Percentiles rank a stretch among this genome's conserved stretches.
These are phyloP conservation scores for Acromyrmex charruanus DNA, from an alignment of 1,140 invertebrate species.

Conservation along the genomic window DNA sequence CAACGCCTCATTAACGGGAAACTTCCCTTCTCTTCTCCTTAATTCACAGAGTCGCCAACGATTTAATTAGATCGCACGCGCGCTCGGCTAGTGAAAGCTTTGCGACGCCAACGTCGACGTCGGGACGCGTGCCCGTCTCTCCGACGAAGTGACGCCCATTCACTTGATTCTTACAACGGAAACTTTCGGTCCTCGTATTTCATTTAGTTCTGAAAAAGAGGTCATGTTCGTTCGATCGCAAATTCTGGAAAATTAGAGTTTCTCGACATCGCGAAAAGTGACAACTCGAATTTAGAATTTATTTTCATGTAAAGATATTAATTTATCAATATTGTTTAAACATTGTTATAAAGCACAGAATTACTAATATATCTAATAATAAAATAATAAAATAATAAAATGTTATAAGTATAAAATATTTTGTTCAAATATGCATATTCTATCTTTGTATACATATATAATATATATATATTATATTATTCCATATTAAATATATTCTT, in stretches of 20 bases:
- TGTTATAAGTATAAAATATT: neutral
- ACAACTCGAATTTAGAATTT: neutral
- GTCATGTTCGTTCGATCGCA: neutral
- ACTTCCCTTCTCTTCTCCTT: conserved; percentile 28
- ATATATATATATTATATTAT: too few species aligned
- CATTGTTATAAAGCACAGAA: neutral
- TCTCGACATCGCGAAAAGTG: neutral
- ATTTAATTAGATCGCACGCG: conserved; percentile 59
- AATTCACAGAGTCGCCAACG: conserved; percentile 50
- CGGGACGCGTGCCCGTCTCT: neutral
- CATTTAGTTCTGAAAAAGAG: neutral
- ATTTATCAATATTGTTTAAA: neutral
- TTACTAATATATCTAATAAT: neutral
- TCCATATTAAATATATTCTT: neutral
- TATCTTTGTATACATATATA: neutral
- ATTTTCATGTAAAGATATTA: neutral
- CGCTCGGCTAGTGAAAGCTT: conserved; percentile 31
- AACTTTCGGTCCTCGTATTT: conserved; percentile 34
- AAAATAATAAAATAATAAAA: neutral
- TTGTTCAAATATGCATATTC: neutral
- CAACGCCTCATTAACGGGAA: conserved; percentile 47
- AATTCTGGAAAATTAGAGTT: conserved; percentile 13
- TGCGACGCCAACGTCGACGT: conserved; percentile 17
- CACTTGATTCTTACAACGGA: conserved; percentile 39
- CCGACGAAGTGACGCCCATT: conserved; percentile 27